These are phyloP conservation scores for Trachelus iudaicus DNA, from an alignment of 2,888 invertebrate genomes.

Conservation along the genomic window DNA sequence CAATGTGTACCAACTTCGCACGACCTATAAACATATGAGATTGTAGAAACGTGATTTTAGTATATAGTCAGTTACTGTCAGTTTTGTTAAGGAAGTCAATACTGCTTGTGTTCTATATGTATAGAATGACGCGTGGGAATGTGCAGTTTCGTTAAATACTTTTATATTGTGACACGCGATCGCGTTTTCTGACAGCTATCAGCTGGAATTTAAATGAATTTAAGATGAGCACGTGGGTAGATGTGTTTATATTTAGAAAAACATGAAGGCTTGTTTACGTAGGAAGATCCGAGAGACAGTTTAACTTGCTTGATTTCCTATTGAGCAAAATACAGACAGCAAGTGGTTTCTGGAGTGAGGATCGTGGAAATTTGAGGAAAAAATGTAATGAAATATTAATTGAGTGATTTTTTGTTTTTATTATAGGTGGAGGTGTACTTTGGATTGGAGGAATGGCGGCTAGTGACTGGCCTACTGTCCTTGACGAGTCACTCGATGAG, in stretches of 20 bases:
- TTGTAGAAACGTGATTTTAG: not conserved
- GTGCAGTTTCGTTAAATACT: not conserved
- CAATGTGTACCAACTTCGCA: not conserved
- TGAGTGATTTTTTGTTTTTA: not conserved
- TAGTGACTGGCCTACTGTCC: slow-evolving; percentile 68
- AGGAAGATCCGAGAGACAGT: not conserved
- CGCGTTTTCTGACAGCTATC: not conserved
- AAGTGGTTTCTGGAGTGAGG: not conserved
- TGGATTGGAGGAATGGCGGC: slow-evolving; percentile 36
- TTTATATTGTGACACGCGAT: not conserved
- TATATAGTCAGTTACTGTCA: not conserved
- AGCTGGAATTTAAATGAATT: not conserved
- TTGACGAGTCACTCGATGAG: slow-evolving; percentile 80
- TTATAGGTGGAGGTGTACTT: not conserved
- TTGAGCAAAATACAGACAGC: not conserved
- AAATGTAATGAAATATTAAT: not conserved
- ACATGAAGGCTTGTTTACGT: not conserved
- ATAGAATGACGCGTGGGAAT: not conserved
- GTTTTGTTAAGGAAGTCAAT: not conserved
- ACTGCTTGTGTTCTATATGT: not conserved
- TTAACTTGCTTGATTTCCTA: not conserved
- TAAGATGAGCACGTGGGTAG: not conserved
- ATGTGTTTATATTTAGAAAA: not conserved
- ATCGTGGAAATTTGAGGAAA: not conserved
- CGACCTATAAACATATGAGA: not conserved